phyloP scores from a whole-genome alignment of 2,113 vertebrate genomes.

The Paedocypris sp. region DNA sequence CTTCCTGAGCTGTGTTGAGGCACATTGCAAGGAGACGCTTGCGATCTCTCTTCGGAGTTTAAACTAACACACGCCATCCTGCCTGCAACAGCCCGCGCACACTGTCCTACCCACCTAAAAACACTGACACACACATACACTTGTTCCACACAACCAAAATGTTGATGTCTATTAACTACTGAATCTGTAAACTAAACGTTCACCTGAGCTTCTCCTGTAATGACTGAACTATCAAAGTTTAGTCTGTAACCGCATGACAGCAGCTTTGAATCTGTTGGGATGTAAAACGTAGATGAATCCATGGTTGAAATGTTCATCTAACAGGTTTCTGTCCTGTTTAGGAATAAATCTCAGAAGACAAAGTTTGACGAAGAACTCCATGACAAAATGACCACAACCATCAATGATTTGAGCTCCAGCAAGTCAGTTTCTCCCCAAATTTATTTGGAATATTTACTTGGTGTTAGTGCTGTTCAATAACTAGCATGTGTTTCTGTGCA shows the following conservation, averaged over 20 bases:
- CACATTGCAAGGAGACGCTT: conserved; percentile 33
- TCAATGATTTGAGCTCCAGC: conserved; percentile 82
- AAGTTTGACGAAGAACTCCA: conserved; percentile 84
- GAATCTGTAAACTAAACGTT: background rate
- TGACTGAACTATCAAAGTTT: background rate
- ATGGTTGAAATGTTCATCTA: too few relatives aligned
- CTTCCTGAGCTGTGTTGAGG: conserved; percentile 31
- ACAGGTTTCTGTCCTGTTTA: conserved; percentile 46
- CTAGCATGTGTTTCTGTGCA: conserved; percentile 38
- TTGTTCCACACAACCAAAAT: background rate
- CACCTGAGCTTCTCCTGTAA: background rate
- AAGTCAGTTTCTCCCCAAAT: conserved; percentile 59
- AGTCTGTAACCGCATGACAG: conserved; percentile 23
- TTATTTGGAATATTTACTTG: background rate
- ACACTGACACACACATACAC: background rate
- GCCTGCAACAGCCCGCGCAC: conserved; percentile 25
- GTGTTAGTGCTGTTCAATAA: too few relatives aligned
- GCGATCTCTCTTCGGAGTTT: conserved; percentile 35
- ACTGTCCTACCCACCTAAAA: background rate
- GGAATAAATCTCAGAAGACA: conserved; percentile 81
- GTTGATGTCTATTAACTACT: background rate
- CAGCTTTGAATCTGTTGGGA: conserved; percentile 7
- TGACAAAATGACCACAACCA: conserved; percentile 87
- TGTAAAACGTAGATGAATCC: too few relatives aligned
- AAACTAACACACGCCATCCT: conserved; percentile 41